Evolutionary conservation across 2,888 invertebrate genomes (phyloP).

Genomic region (Neocrepidodera transversa): DNA sequence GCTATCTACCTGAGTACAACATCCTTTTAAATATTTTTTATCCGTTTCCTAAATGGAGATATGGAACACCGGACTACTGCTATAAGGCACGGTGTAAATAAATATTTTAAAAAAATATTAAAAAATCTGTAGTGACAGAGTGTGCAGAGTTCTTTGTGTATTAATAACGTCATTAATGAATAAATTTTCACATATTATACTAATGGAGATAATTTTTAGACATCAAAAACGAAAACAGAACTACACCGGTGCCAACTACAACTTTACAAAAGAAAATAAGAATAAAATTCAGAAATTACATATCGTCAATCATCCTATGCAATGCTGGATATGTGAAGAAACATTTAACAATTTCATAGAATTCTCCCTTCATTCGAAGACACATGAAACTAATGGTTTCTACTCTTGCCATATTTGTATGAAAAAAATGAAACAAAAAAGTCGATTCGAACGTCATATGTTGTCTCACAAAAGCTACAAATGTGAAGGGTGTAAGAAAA

Average conservation of each 20-base stretch:
- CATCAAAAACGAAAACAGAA: background rate
- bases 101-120: too few relatives aligned
- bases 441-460: constrained; percentile 53
- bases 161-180: too few relatives aligned
- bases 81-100: too few relatives aligned
- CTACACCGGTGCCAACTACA: background rate
- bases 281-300: constrained; percentile 33
- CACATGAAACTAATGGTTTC: constrained; percentile 42
- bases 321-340: constrained; percentile 64
- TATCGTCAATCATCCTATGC: constrained; percentile 52
- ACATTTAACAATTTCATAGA: constrained; percentile 54
- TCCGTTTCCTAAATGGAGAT: too few relatives aligned
- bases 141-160: too few relatives aligned
- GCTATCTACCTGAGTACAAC: too few relatives aligned
- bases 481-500: constrained; percentile 56
- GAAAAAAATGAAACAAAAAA: constrained; percentile 40
- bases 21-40: too few relatives aligned
- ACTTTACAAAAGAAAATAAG: constrained; percentile 27
- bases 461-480: constrained; percentile 55
- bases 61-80: too few relatives aligned
- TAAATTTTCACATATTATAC: too few relatives aligned
- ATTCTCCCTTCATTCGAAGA: constrained; percentile 46
- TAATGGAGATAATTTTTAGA: background rate
- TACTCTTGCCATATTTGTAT: constrained; percentile 51
- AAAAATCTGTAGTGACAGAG: too few relatives aligned